A percentile compares a stretch with the other conserved stretches of the same genome.
These are phyloP conservation scores for Mystacides longicornis DNA, from an alignment of 2,888 invertebrate genomes.

Conservation along the genomic window DNA sequence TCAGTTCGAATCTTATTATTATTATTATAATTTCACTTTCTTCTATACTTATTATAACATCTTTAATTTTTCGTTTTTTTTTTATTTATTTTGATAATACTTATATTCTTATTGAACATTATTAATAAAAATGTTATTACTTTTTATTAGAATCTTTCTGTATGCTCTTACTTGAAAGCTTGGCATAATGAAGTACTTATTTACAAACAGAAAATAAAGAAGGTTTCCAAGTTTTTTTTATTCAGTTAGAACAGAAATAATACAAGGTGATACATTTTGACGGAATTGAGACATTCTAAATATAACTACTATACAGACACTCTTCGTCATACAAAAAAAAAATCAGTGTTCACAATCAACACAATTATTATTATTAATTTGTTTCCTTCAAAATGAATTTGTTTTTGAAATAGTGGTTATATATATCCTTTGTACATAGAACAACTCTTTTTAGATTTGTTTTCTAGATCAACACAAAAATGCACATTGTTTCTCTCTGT, in stretches of 20 bases:
- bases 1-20: background rate
- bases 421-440: no score
- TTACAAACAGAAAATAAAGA: background rate
- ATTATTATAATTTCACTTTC: background rate
- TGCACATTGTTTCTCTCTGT: no score
- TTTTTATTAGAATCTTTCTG: background rate
- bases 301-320: background rate
- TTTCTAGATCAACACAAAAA: no score
- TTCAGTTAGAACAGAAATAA: no score
- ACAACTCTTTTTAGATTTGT: no score
- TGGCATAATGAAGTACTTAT: background rate
- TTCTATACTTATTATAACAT: background rate
- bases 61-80: background rate
- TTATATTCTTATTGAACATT: background rate
- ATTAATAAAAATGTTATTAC: background rate
- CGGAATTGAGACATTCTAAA: background rate
- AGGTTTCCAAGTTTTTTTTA: background rate
- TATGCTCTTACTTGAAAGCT: background rate
- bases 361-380: background rate
- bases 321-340: background rate
- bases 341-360: background rate
- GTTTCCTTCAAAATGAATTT: no score
- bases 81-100: background rate
- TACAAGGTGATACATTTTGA: background rate
- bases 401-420: no score